Evolutionary conservation across 2,797 vertebrate genomes (phyloP), one percentile per base, ranked within the genome.

Genomic region (Acropternis orthonyx): DNA sequence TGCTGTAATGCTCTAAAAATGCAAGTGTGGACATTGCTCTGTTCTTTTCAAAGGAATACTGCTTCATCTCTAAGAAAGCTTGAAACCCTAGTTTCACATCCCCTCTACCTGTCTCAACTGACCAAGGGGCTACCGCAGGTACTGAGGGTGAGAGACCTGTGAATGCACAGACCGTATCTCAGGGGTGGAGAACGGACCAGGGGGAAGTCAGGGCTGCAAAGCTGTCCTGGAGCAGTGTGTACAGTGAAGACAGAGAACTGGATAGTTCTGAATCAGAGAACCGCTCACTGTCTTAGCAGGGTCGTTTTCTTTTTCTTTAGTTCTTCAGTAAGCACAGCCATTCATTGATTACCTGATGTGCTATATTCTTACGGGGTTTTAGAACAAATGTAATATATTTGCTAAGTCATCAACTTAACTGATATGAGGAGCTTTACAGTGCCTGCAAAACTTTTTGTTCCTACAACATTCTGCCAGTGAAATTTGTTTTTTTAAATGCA

Each of bases 151-250:
- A n/a, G 41, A 82, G 63, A 23, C 3, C 22, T 9, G 32, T 7
- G n/a, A 23, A 20, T 1, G 46, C 58, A 37, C n/a, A 43, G 63
- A 46, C 3, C 46, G 0, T 39, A 58, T 10, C 43, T 63, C 73
- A 12, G n/a, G 9, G 18, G 21, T 30, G 12, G 52, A 21, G 52
- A 54, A 54, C 6, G 30, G 19, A 32, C 30, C 30, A 54, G 30
- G 30, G 32, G 30, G 19, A 54, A 54, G 52, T 32, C 30, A 32
- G 52, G 52, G 52, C 30, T 17, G 17, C 44, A 55, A 66, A 87
- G 20, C 37, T 43, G 66, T 72, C 58, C 63, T 1, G 0, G 16
- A 23, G 17, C n/a, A 65, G 11, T 3, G 1, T 3, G 43, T 26
- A 36, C 1, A 1, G 34, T 11, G 34, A 74, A 86, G 32, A 2